phyloP scores from a whole-genome alignment of 2,888 invertebrate species.

The Pristionchus exspectatus region DNA sequence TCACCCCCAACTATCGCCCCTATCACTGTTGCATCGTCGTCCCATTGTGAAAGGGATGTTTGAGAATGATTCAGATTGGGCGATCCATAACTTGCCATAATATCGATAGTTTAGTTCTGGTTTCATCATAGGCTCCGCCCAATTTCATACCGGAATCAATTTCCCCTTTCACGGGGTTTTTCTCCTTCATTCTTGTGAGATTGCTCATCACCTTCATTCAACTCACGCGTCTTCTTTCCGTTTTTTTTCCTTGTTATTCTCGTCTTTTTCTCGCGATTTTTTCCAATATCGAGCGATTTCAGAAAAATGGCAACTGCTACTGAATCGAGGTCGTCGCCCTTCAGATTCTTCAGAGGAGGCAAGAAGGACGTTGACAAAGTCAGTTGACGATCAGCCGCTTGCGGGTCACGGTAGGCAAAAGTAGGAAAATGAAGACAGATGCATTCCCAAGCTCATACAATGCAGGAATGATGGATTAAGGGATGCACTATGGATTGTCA shows the following conservation, averaged over 20 bases:
- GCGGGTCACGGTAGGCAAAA: background rate
- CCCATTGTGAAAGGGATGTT: background rate
- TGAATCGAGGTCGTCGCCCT: conserved; percentile 24
- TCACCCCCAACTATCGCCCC: background rate
- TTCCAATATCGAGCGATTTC: background rate
- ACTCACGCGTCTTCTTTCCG: background rate
- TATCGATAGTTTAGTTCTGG: background rate
- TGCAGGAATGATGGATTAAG: conserved; percentile 7
- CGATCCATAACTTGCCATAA: conserved; percentile 14
- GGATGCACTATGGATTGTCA: background rate
- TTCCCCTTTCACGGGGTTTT: background rate
- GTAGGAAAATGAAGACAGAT: background rate
- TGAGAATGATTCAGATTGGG: conserved; percentile 24
- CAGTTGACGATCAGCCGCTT: background rate
- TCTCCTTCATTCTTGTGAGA: background rate
- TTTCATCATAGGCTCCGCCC: background rate
- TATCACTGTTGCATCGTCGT: conserved; percentile 6
- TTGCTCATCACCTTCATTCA: conserved; percentile 11
- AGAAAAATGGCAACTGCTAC: conserved; percentile 19
- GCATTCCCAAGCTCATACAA: background rate
- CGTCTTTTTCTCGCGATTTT: background rate
- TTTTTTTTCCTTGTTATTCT: background rate
- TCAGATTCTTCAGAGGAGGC: conserved; percentile 44
- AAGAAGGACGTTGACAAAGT: conserved; percentile 1
- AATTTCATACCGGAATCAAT: background rate